Evolutionary conservation across 2,888 invertebrate genomes (phyloP), one percentile per base, ranked within the genome.

Genomic region (Parnassius mnemosyne): DNA sequence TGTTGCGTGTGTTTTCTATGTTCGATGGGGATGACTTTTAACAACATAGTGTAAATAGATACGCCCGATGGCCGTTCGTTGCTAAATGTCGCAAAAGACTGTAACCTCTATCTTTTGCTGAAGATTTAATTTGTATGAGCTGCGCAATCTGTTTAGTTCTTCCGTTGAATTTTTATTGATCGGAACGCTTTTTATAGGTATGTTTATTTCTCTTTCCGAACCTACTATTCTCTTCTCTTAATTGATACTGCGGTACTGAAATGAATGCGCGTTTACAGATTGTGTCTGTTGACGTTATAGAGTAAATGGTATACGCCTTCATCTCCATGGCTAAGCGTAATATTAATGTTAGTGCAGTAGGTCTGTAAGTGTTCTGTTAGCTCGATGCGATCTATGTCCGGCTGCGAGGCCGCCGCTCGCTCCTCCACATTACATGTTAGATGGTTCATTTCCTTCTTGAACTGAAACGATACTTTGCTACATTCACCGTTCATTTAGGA

Each of bases 41-140:
- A 85, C 76, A 81, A 77, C 70, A 88, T 91, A 90, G 89, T 91
- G 90, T 90, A 89, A 82, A 91, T 90, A 92, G 90, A 87, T 77
- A 81, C 81, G 91, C 89, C 90, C 90, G 87, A 89, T 90, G 91
- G 90, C 91, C 91, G 91, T 88, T 89, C 91, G 90, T 89, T 90
- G 91, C 90, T 90, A 84, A 87, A 77, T 92, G 91, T 92, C 89
- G 91, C 92, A 87, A 88, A 90, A 89, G 87, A 89, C 89, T 90
- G 82, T 88, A 81, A 78, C 52, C 80, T 89, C 90, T 90, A 89
- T 87, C 89, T 88, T 90, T 89, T 87, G 90, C 90, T 90, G 81
- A 89, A 89, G 81, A 88, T 89, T 90, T 90, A 87, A 89, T 89
- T 90, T 90, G 89, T 83, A 89, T 90, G 89, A 90, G 90, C 90